phyloP scores from a whole-genome alignment of 1,140 invertebrate species.

The Drosophila nebulosa region DNA sequence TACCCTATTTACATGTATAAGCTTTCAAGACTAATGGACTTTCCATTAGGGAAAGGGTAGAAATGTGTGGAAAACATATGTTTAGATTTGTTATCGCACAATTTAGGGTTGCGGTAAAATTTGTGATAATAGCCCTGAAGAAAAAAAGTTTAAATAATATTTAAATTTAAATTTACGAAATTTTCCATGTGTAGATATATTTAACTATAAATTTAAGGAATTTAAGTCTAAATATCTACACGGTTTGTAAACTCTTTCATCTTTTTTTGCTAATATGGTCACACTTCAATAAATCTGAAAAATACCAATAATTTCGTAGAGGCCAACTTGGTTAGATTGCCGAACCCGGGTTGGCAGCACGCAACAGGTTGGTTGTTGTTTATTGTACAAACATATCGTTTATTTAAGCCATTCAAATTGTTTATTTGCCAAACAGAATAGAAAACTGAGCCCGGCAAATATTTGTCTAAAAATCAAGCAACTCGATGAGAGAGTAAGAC shows the following conservation, averaged over 20 bases:
- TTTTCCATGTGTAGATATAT: too few relatives aligned
- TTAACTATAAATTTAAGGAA: too few relatives aligned
- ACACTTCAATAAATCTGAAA: background rate
- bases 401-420: slow-evolving; percentile 14
- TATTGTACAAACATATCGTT: slow-evolving; percentile 28
- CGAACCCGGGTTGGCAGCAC: slow-evolving; percentile 21
- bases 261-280: background rate
- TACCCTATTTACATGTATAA: too few relatives aligned
- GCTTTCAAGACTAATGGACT: background rate
- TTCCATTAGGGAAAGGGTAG: background rate
- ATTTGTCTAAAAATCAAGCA: background rate
- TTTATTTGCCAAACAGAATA: slow-evolving; percentile 42
- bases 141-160: background rate
- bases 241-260: too few relatives aligned
- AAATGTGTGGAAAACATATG: background rate
- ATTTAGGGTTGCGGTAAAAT: background rate
- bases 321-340: slow-evolving; percentile 3
- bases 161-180: background rate
- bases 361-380: slow-evolving; percentile 55
- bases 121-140: background rate
- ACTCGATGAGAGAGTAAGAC: background rate
- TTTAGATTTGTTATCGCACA: background rate
- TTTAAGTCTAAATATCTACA: background rate
- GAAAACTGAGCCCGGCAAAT: slow-evolving; percentile 32
- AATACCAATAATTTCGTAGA: background rate